Base-by-base conservation (phyloP, 2,113 vertebrate species). In the Microcebus jonahi region DNA sequence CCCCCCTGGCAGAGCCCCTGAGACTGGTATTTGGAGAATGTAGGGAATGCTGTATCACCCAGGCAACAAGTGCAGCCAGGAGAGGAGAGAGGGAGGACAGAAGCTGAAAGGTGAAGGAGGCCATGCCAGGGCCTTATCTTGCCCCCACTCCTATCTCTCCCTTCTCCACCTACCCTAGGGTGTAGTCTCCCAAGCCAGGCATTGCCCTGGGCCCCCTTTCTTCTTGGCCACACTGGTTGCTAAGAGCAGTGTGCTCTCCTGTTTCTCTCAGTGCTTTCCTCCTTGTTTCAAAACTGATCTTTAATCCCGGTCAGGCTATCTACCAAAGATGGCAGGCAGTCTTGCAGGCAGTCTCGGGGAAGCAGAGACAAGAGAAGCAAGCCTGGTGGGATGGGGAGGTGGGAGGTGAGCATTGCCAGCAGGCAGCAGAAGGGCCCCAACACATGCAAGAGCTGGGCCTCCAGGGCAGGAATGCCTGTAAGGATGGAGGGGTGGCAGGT, bases 21-120 rank as follows among this genome's bases (percentile, higher is more conserved):
- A 65, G 90, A 84, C 91, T 96, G 96, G 97, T 94, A 97, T 98
- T 96, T 95, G 80, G 90, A 95, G 97, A 98, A 98, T 97, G 96
- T 82, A 65, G 90, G 57, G 96, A 98, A 98, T 97, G 97, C 73
- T 25, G n/a, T 31, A 86, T 97, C 90, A 76, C 94, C 97, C 85
- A 34, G 97, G 94, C 96, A 98, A 96, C 96, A 93, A 97, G 96
- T 90, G 73, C 87, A 91, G 90, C 88, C 84, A 57, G 61, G 90
- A 95, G 77, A 68, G 57, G 29, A 85, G 61, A 88, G 71, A 94
- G 59, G 94, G 65, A 81, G 36, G 86, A 81, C 77, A 70, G 75
- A 75, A 88, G 42, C 92, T 50, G 55, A 34, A 65, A 39, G 53
- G 79, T 11, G 39, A 59, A 84, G 75, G 76, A 65, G 63, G 50